phyloP scores from a whole-genome alignment of 2,797 vertebrate genomes.

The Manis javanica region DNA sequence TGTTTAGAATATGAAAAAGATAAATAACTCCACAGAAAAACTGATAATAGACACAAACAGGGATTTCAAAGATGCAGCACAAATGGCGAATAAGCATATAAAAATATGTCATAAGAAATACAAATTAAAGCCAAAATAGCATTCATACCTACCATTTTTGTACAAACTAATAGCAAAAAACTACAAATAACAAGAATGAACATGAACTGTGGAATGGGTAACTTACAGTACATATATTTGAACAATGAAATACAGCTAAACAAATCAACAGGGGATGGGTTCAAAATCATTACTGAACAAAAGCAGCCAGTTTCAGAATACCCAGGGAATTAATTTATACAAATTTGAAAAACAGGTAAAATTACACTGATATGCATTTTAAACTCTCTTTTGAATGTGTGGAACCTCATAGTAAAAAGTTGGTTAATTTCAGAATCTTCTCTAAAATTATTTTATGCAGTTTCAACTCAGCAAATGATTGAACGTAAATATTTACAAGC shows the following conservation, averaged over 20 bases:
- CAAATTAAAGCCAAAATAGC: slow-evolving; percentile 19
- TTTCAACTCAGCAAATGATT: slow-evolving; percentile 7
- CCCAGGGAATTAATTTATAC: background rate
- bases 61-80: slow-evolving; percentile 41
- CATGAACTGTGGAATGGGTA: background rate
- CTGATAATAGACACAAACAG: background rate
- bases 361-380: background rate
- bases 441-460: background rate
- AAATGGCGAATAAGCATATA: background rate
- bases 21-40: background rate
- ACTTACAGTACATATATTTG: background rate
- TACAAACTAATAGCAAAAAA: slow-evolving; percentile 42
- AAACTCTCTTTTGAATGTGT: background rate
- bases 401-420: background rate
- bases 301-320: background rate
- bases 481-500: background rate
- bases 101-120: slow-evolving; percentile 3
- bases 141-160: background rate
- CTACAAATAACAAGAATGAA: background rate
- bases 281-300: background rate
- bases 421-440: slow-evolving; percentile 31
- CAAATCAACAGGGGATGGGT: background rate
- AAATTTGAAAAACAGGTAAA: slow-evolving; percentile 17
- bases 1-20: background rate
- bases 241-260: background rate